Conservation (phyloP, 64 coral and sea anemone genomes). For the Stichodactyla helianthus region DNA sequence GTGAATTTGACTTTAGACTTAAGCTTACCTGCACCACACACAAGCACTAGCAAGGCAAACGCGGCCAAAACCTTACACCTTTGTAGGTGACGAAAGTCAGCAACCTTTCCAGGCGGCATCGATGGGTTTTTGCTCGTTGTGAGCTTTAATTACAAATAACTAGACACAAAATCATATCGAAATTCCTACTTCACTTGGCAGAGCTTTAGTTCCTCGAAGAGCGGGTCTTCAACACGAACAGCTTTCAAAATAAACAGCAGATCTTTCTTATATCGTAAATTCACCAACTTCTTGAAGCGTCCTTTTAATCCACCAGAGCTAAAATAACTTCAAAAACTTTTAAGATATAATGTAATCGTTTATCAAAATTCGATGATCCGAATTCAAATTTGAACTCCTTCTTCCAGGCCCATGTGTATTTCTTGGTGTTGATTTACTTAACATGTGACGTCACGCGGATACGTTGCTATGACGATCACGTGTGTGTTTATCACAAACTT, state of each 20-base stretch:
- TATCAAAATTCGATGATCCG: background rate
- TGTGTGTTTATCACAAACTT: constrained; percentile 59
- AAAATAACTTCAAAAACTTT: background rate
- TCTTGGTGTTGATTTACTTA: constrained; percentile 39
- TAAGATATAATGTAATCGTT: background rate
- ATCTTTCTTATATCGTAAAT: background rate
- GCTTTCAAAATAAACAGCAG: background rate
- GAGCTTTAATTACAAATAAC: constrained; percentile 15
- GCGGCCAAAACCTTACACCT: background rate
- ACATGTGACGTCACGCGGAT: constrained; percentile 79
- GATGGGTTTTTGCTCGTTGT: background rate
- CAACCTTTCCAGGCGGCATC: background rate
- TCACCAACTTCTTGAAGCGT: background rate
- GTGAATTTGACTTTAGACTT: background rate
- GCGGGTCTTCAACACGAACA: constrained; percentile 9
- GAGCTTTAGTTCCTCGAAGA: constrained; percentile 17
- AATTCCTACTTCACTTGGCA: constrained; percentile 10
- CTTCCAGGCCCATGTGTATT: constrained; percentile 30
- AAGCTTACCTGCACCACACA: constrained; percentile 32
- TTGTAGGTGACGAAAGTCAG: constrained; percentile 20
- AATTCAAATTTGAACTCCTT: constrained; percentile 19
- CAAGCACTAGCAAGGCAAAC: constrained; percentile 24
- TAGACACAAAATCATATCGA: background rate
- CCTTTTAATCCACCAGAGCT: background rate
- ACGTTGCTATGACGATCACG: constrained; percentile 35